A percentile compares a stretch with the other conserved stretches of the same genome.
phyloP scores from a whole-genome alignment of 2,888 invertebrate species.

The Electrophaes corylata region DNA sequence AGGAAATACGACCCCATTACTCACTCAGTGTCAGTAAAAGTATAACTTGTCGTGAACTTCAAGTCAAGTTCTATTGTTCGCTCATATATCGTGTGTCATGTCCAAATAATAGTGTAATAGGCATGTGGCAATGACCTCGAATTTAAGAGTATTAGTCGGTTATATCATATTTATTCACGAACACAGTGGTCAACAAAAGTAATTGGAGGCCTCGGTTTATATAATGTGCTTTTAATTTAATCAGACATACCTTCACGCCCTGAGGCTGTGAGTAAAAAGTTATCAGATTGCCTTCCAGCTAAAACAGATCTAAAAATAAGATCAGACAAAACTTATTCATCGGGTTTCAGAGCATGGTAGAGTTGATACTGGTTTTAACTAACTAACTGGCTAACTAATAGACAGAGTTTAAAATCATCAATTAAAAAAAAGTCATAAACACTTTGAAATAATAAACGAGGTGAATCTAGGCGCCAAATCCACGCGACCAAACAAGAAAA shows the following conservation, averaged over 20 bases:
- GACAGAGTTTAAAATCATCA: no score
- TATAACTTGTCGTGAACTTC: slow-evolving; percentile 8
- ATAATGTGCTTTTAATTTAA: slow-evolving; percentile 46
- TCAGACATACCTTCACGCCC: slow-evolving; percentile 4
- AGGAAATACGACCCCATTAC: background rate
- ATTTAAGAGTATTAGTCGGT: slow-evolving; percentile 45
- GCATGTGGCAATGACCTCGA: slow-evolving; percentile 52
- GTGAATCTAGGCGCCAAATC: no score
- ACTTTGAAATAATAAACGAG: no score
- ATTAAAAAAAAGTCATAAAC: no score
- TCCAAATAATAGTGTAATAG: slow-evolving; percentile 27
- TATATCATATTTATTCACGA: slow-evolving; percentile 43
- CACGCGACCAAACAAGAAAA: no score
- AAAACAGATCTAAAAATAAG: background rate
- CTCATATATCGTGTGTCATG: slow-evolving; percentile 26
- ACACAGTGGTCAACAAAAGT: slow-evolving; percentile 41
- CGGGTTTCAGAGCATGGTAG: background rate
- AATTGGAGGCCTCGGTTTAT: slow-evolving; percentile 35
- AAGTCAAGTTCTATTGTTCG: slow-evolving; percentile 22
- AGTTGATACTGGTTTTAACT: no score
- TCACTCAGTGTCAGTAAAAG: background rate
- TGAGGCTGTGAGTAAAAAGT: background rate
- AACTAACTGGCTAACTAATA: no score
- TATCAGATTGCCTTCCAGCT: background rate
- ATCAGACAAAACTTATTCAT: background rate